Base-by-base conservation (phyloP, 2,113 vertebrate species). In the Lagopus leucura region DNA sequence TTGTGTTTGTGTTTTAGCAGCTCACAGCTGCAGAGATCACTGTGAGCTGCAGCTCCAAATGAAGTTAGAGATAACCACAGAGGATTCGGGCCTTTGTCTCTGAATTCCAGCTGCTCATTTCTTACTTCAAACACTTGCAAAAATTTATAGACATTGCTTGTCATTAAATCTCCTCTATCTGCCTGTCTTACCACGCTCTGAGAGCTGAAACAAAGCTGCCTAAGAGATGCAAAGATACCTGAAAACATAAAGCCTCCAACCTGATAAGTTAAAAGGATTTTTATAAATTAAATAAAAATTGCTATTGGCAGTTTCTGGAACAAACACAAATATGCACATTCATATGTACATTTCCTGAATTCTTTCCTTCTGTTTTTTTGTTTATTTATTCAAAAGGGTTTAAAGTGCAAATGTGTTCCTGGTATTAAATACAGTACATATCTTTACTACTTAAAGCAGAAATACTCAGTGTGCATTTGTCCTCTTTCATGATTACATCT, bases 151-250 rank as follows among this genome's bases (percentile, higher is more conserved):
- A 7, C 25, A 13, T 64, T 91, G 19, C 45, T 25, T 88, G 60
- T 92, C 43, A 58, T 82, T 69, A 91, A 43, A 87, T 89, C 80
- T 89, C 21, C 34, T 76, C 42, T 88, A 11, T 60, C 48, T 95
- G 20, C 64, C 21, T 63, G 30, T 63, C 43, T 17, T 17, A 1
- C 40, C 8, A 2, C 22, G 4, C 82, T 87, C 45, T 50, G 45
- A 73, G 66, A 93, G 38, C 6, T 64, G 71, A 91, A 88, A 85
- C 71, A 82, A 78, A 91, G 38, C 61, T 86, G 34, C 50, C 34
- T 65, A 63, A 84, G 36, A 84, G 18, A 47, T 71, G 38, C 54
- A 71, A 81, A 93, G 34, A 47, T 73, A 79, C 19, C 27, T 89
- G 78, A 72, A 92, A 76, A 87, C 0, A 1, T 48, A 50, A 5